Percentiles rank a stretch among this genome's conserved stretches.
Evolutionary conservation across 2,797 vertebrate species (phyloP).

Genomic region (Xenopus petersii): DNA sequence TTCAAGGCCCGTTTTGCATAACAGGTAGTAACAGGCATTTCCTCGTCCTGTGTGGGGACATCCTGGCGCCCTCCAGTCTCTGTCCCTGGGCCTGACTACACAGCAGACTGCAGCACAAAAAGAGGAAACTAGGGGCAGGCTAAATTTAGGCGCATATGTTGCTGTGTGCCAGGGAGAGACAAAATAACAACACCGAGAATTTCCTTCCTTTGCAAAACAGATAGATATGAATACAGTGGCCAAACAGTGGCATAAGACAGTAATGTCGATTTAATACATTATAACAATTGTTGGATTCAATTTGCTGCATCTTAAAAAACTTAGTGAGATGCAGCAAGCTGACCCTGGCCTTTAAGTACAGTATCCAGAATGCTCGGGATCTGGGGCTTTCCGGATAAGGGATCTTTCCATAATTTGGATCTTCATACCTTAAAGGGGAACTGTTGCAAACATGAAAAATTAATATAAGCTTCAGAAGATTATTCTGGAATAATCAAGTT

Average conservation of each 20-base stretch:
- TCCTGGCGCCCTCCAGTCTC: conserved; percentile 99
- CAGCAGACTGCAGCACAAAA: conserved; percentile 71
- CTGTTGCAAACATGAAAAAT: too few species aligned
- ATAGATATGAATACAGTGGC: neutral
- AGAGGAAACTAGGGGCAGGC: conserved; percentile 59
- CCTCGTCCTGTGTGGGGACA: conserved; percentile 98
- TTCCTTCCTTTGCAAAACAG: conserved; percentile 39
- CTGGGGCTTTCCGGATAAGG: too few species aligned
- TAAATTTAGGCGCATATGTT: conserved; percentile 84
- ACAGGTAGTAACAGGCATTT: conserved; percentile 99
- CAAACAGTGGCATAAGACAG: neutral
- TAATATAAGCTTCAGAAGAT: too few species aligned
- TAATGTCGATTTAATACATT: too few species aligned
- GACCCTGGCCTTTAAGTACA: too few species aligned
- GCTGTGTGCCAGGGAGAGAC: conserved; percentile 41
- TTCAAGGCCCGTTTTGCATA: conserved; percentile 86
- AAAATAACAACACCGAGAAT: conserved; percentile 37
- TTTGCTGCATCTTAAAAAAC: too few species aligned
- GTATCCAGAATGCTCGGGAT: too few species aligned
- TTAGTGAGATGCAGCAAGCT: too few species aligned
- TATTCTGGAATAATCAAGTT: too few species aligned
- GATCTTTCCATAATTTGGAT: too few species aligned
- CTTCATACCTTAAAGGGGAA: too few species aligned
- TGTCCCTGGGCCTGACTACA: conserved; percentile 75
- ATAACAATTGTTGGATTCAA: too few species aligned